Evolutionary conservation across 2,888 invertebrate genomes (phyloP), one percentile per base, ranked within the genome.

Genomic region (Lasiommata megera): DNA sequence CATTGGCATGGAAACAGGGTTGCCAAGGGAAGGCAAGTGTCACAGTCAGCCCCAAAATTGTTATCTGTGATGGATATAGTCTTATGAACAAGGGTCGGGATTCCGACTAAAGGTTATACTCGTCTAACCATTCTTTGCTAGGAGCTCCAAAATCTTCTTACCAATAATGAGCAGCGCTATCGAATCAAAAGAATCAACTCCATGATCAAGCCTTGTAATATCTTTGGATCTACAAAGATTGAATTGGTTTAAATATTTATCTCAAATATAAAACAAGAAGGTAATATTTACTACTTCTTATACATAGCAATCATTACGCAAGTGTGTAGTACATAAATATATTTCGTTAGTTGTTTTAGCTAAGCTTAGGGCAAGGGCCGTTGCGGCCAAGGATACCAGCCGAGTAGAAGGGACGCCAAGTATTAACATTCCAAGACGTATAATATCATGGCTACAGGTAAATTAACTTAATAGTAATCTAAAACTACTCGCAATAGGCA

Each of bases 351-450:
- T 53, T 62, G 57, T 64, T 64, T 61, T 62, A 62, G 57, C 58
- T 64, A 57, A 60, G 62, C 59, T 65, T 65, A 62, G 66, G 65
- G 67, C 63, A 64, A 65, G 61, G 63, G 67, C 65, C 67, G 66
- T 54, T 54, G 64, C 60, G 67, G 67, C 68, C 70, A 71, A 71
- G 70, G 70, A 66, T 67, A 62, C 46, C 47, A 52, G 46, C 54
- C 47, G 36, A 48, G 61, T 64, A 67, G 67, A 71, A 65, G 65
- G 67, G 66, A 63, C 57, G 58, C 53, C 36, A 12, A 23, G 37
- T 23, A 50, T 54, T 43, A 43, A 36, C 61, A 61, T 61, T 61
- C 61, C 59, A 38, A 58, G 48, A 58, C 41, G 34, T 18, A 53
- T 34, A 29, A 37, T 28, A 54, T 54, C 43, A 34, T 17, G 37